A percentile compares a stretch with the other conserved stretches of the same genome.
These are phyloP conservation scores for Eretmochelys imbricata DNA, from an alignment of 2,113 vertebrate species.

Conservation along the genomic window DNA sequence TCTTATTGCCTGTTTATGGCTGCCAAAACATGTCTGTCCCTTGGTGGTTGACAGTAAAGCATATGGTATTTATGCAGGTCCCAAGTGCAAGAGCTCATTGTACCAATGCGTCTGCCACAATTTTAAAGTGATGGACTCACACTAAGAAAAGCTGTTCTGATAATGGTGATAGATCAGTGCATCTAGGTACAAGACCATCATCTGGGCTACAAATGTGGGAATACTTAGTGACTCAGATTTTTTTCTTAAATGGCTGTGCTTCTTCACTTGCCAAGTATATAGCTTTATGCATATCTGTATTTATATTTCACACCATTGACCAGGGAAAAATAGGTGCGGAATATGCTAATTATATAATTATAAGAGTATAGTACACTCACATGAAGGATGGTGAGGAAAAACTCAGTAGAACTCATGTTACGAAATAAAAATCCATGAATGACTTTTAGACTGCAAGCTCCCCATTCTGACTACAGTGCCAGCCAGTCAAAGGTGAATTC, in stretches of 20 bases:
- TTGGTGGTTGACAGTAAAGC: background rate
- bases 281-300: slow-evolving; percentile 64
- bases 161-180: background rate
- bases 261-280: slow-evolving; percentile 49
- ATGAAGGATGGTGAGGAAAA: slow-evolving; percentile 32
- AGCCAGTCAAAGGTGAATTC: background rate
- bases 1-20: background rate
- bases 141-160: slow-evolving; percentile 1
- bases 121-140: background rate
- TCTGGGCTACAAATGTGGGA: background rate
- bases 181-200: background rate
- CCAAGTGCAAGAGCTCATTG: background rate
- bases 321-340: slow-evolving; percentile 63
- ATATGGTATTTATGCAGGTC: background rate
- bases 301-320: slow-evolving; percentile 73
- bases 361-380: slow-evolving; percentile 20
- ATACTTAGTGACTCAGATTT: background rate
- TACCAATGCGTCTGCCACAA: background rate
- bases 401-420: slow-evolving; percentile 7
- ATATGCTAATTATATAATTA: slow-evolving; percentile 72
- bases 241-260: slow-evolving; percentile 33
- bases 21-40: background rate
- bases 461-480: background rate
- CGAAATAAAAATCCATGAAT: slow-evolving; percentile 25
- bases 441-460: background rate